Conservation (phyloP, 2,797 vertebrate genomes). For the Geotrypetes seraphini region DNA sequence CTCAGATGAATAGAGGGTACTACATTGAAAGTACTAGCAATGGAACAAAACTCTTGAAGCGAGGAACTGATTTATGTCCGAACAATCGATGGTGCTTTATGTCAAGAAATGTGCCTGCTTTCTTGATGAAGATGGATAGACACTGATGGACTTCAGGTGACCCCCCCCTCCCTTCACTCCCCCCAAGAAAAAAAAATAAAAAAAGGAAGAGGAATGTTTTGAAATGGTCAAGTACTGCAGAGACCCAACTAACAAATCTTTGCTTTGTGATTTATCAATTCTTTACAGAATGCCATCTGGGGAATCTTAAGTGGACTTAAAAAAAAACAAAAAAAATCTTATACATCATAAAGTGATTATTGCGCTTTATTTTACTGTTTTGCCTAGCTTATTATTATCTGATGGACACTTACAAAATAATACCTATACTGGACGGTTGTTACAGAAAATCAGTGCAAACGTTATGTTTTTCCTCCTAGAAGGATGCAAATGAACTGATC, state of each 20-base stretch:
- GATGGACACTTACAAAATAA: conserved; percentile 53
- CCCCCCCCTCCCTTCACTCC: too few relatives aligned
- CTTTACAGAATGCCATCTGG: conserved; percentile 52
- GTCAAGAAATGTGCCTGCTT: conserved; percentile 43
- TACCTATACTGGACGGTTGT: conserved; percentile 50
- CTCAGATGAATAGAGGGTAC: too few relatives aligned
- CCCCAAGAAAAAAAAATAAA: conserved; percentile 22
- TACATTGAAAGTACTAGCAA: too few relatives aligned
- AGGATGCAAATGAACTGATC: conserved; percentile 52
- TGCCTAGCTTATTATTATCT: conserved; percentile 56
- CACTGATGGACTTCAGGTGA: conserved; percentile 32
- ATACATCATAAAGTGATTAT: conserved; percentile 65
- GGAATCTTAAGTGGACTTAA: conserved; percentile 64
- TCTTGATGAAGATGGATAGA: conserved; percentile 40
- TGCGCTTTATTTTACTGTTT: conserved; percentile 43
- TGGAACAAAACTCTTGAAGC: too few relatives aligned
- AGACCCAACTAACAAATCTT: conserved; percentile 42
- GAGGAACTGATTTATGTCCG: conserved; percentile 39
- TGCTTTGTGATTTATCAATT: conserved; percentile 48
- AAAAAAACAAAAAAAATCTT: too few relatives aligned
- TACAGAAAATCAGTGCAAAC: conserved; percentile 35
- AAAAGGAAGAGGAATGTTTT: conserved; percentile 43
- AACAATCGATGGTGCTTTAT: conserved; percentile 53
- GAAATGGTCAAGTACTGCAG: conserved; percentile 27
- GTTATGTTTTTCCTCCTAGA: conserved; percentile 45